Evolutionary conservation across 2,797 vertebrate species (phyloP).

Genomic region (Todus mexicanus): DNA sequence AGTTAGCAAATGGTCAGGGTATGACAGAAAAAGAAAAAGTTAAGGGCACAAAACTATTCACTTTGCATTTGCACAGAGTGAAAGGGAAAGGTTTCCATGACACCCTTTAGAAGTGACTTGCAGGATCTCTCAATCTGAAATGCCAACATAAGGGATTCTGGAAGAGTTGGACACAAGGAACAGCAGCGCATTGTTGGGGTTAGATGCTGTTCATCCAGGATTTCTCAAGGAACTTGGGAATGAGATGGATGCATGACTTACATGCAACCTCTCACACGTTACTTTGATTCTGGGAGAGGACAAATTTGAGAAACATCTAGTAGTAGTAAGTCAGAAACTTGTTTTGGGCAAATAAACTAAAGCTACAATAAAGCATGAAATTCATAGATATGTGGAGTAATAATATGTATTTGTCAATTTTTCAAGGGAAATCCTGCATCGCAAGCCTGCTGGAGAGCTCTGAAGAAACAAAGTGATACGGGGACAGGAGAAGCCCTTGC

Average conservation of each 20-base stretch:
- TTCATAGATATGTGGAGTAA: neutral
- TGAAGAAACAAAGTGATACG: neutral
- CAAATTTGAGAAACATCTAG: neutral
- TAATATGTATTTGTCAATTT: neutral
- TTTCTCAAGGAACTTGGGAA: neutral
- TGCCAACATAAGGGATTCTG: neutral
- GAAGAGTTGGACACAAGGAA: neutral
- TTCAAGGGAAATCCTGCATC: neutral
- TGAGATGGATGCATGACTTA: fast-evolving
- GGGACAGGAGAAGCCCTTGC: neutral
- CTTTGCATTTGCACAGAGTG: neutral
- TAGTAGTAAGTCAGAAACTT: neutral
- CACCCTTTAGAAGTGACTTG: neutral
- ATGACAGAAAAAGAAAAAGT: neutral
- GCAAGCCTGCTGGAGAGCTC: neutral
- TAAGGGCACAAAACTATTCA: neutral
- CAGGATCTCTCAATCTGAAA: neutral
- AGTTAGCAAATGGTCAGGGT: neutral
- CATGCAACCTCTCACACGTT: neutral
- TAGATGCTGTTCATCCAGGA: neutral
- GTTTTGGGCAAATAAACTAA: neutral
- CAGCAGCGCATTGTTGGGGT: neutral
- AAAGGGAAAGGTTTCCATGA: neutral
- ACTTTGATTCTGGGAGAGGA: neutral
- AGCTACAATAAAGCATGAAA: neutral